Evolutionary conservation across 2,888 invertebrate genomes (phyloP).

Genomic region (Apoderus coryli): DNA sequence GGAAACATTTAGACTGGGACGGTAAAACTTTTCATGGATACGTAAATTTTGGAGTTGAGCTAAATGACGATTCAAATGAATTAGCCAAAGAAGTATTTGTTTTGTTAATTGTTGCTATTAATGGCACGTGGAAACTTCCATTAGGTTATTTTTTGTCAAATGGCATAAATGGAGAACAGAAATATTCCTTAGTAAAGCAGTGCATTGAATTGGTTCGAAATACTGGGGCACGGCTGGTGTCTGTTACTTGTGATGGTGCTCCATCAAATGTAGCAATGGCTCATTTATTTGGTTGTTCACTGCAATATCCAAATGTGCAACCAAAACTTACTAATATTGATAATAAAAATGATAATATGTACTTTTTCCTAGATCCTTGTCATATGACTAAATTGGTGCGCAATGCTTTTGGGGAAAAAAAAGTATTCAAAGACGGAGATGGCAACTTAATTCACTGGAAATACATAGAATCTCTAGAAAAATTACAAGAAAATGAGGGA

Average conservation of each 20-base stretch:
- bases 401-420: no score
- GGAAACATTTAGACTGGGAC: no score
- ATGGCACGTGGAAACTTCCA: no score
- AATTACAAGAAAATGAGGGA: slow-evolving; percentile 4
- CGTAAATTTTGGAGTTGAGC: no score
- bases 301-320: neutral
- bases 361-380: slow-evolving; percentile 5
- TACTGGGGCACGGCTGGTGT: slow-evolving; percentile 1
- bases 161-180: no score
- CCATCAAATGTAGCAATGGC: slow-evolving; percentile 3
- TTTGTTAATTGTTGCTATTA: no score
- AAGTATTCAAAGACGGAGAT: neutral
- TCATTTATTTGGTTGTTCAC: slow-evolving; percentile 3
- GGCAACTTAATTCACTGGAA: slow-evolving; percentile 5
- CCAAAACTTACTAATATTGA: neutral
- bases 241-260: slow-evolving; percentile 5
- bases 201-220: slow-evolving; percentile 1
- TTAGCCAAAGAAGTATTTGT: slow-evolving; percentile 8
- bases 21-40: no score
- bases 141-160: no score
- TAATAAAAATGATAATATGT: no score
- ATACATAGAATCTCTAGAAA: neutral
- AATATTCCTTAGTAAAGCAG: no score
- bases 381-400: slow-evolving; percentile 5
- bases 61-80: slow-evolving; percentile 5